Base-by-base conservation (phyloP, 2,797 vertebrate genomes). In the Takifugu rubripes region DNA sequence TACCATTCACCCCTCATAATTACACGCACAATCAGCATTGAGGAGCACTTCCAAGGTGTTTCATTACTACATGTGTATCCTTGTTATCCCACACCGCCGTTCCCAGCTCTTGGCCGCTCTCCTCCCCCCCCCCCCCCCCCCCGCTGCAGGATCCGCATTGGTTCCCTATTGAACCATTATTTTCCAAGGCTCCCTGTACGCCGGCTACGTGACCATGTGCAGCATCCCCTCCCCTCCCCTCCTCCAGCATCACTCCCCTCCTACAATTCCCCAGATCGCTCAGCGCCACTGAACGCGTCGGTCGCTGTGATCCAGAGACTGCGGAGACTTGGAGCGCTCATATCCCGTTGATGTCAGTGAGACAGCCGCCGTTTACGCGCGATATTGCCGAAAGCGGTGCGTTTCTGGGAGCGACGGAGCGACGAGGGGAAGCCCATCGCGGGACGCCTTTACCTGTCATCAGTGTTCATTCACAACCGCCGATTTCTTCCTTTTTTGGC, bases 161-260 rank as follows among this genome's bases (percentile, higher is more conserved):
- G 29, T 59, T 47, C 26, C 8, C 0, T 48, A 5, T 25, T 6
- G 48, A 45, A 60, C 55, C 50, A 14, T 70, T 60, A 56, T 60
- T 62, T 66, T 33, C 1, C 16, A 14, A 40, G 49, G 48, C n/a
- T 59, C 31, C 1, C 47, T 61, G 24, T 33, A 59, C 27, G 45
- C 52, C 56, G 31, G 44, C 77, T 81, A 82, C 74, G 82, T 85
- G 81, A 78, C 66, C 72, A 73, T 82, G 62, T 66, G 67, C 66
- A 70, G 55, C 64, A 59, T 42, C 48, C 26, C 51, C 60, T 21
- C 43, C 57, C 49, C 16, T 54, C 10, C 64, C 17, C 49, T 56
- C 49, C 33, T 49, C 27, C 45, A 70, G 72, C 83, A 74, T 76
- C 79, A 60, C 68, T 69, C 72, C 77, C 25, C 51, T 46, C 66